Conservation (phyloP, 1,140 invertebrate species). For the Apolygus lucorum region DNA sequence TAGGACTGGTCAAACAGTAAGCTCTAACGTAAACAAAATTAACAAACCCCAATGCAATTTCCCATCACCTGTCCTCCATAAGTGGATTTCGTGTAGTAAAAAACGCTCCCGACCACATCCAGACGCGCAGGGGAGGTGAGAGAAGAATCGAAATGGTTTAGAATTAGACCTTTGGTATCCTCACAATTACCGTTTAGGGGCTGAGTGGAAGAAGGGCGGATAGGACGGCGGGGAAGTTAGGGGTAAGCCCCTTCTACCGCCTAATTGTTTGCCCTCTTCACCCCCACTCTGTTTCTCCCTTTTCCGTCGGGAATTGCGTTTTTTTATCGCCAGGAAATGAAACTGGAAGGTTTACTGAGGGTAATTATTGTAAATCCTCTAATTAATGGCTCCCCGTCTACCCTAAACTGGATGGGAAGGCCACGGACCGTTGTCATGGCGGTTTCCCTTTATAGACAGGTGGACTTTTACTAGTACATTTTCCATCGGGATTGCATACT, state of each 20-base stretch:
- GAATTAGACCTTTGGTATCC: constrained; percentile 2
- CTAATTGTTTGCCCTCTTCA: constrained; percentile 5
- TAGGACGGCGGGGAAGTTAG: not conserved
- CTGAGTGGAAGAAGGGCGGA: not conserved
- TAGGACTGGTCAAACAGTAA: too few relatives aligned
- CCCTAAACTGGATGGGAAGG: not conserved
- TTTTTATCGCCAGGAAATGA: constrained; percentile 16
- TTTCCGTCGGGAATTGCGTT: not conserved
- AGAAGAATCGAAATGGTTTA: not conserved
- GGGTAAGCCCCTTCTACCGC: not conserved
- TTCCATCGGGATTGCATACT: too few relatives aligned
- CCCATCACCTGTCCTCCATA: too few relatives aligned
- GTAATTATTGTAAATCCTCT: constrained; percentile 11
- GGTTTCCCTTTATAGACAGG: too few relatives aligned
- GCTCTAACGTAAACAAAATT: too few relatives aligned
- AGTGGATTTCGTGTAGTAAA: too few relatives aligned
- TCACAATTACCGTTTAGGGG: constrained; percentile 12
- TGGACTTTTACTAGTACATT: too few relatives aligned
- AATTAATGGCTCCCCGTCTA: constrained; percentile 2
- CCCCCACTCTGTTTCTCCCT: not conserved
- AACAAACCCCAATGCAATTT: too few relatives aligned
- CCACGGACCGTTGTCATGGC: not conserved
- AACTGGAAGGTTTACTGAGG: constrained; percentile 4
- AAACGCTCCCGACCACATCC: too few relatives aligned
- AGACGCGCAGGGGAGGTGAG: too few relatives aligned